Evolutionary conservation across 1,140 invertebrate genomes (phyloP).

Genomic region (Rhopalosiphum padi): DNA sequence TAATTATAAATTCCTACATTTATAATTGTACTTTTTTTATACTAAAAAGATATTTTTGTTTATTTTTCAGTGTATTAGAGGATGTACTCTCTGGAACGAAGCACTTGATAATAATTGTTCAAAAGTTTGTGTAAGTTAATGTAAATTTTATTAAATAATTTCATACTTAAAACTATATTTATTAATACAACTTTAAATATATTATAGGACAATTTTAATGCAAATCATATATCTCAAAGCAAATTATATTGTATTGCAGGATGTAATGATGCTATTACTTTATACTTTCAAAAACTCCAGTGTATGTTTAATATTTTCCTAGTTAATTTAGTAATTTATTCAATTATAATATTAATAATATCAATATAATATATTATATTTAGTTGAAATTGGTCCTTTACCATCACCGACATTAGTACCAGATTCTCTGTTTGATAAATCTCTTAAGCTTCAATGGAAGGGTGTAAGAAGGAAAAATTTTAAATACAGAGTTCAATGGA

Average conservation of each 20-base stretch:
- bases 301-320: slow-evolving; percentile 64
- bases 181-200: neutral
- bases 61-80: slow-evolving; percentile 72
- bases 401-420: slow-evolving; percentile 78
- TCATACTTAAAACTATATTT: neutral
- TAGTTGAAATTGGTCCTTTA: slow-evolving; percentile 74
- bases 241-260: slow-evolving; percentile 81
- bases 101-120: slow-evolving; percentile 73
- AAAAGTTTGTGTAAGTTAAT: slow-evolving; percentile 74
- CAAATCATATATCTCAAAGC: slow-evolving; percentile 71
- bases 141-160: slow-evolving; percentile 30
- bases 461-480: slow-evolving; percentile 67
- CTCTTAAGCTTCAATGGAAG: slow-evolving; percentile 82
- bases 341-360: neutral
- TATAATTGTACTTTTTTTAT: neutral
- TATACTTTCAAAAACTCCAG: slow-evolving; percentile 76
- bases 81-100: slow-evolving; percentile 73
- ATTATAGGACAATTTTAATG: slow-evolving; percentile 71
- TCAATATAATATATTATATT: slow-evolving; percentile 59
- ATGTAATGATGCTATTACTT: slow-evolving; percentile 77
- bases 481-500: slow-evolving; percentile 78
- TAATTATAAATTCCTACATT: neutral
- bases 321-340: neutral
- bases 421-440: slow-evolving; percentile 76
- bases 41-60: neutral